Conservation (phyloP, 2,888 invertebrate species). For the Synergus umbraculus region DNA sequence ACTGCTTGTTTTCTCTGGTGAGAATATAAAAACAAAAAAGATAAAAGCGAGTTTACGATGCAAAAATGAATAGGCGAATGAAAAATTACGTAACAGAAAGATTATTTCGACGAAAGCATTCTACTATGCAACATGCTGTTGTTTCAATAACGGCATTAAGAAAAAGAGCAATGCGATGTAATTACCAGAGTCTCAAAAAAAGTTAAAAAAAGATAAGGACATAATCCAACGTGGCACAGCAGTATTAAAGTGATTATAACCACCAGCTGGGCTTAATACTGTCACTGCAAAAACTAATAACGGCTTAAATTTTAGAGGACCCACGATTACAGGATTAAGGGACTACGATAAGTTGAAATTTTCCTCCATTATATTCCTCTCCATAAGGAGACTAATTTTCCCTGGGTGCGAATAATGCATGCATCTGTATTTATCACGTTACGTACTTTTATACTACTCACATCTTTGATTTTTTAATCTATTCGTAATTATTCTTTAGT, state of each 20-base stretch:
- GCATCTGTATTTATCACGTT: background rate
- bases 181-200: constrained; percentile 3
- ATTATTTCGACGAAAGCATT: background rate
- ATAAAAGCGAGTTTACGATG: too few species aligned
- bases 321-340: constrained; percentile 61
- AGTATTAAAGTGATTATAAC: constrained; percentile 66
- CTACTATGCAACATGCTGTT: constrained; percentile 12
- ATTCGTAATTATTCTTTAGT: background rate
- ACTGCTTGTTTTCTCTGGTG: too few species aligned
- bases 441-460: too few species aligned
- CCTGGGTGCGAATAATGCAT: background rate
- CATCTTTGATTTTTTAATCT: too few species aligned
- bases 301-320: constrained; percentile 65
- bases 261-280: constrained; percentile 60
- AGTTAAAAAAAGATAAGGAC: constrained; percentile 55
- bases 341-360: constrained; percentile 38
- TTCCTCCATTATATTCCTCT: constrained; percentile 29
- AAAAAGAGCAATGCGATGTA: constrained; percentile 3
- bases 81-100: background rate
- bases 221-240: constrained; percentile 63
- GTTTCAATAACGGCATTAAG: constrained; percentile 17
- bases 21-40: too few species aligned
- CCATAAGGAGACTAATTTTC: constrained; percentile 25
- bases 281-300: constrained; percentile 70
- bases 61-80: too few species aligned